Conservation (phyloP, 1,140 invertebrate genomes). For the Hylyphantes graminicola region DNA sequence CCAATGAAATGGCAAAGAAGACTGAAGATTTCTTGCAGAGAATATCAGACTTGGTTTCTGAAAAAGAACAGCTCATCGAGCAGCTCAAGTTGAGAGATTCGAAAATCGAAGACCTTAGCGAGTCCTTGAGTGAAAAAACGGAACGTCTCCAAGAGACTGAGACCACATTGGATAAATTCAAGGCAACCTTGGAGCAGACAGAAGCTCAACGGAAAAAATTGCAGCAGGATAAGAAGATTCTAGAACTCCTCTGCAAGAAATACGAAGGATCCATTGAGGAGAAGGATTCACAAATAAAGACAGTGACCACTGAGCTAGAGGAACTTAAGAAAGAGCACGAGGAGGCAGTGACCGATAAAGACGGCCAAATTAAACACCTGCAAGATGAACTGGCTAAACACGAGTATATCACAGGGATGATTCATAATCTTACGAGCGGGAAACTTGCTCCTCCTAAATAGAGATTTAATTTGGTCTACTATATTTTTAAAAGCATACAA, state of each 20-base stretch:
- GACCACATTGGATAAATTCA: background rate
- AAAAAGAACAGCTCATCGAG: slow-evolving; percentile 39
- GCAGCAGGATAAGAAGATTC: slow-evolving; percentile 38
- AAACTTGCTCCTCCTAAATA: slow-evolving; percentile 15
- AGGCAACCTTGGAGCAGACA: slow-evolving; percentile 7
- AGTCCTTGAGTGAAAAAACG: slow-evolving; percentile 7
- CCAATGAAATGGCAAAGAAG: slow-evolving; percentile 47
- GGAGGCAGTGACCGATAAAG: slow-evolving; percentile 11
- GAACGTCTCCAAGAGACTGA: background rate
- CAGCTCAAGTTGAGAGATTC: slow-evolving; percentile 48
- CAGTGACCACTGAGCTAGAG: slow-evolving; percentile 11
- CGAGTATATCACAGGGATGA: slow-evolving; percentile 56
- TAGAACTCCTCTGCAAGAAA: slow-evolving; percentile 44
- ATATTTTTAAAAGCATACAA: too few species aligned
- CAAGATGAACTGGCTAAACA: slow-evolving; percentile 49
- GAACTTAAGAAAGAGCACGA: background rate
- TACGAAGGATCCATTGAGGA: slow-evolving; percentile 37
- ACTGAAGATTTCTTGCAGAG: slow-evolving; percentile 22
- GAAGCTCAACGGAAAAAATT: slow-evolving; percentile 31
- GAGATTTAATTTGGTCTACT: background rate
- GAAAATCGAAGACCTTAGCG: slow-evolving; percentile 42
- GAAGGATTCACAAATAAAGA: slow-evolving; percentile 34
- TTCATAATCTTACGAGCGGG: slow-evolving; percentile 57
- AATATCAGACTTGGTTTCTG: slow-evolving; percentile 38
- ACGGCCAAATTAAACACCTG: slow-evolving; percentile 34